Evolutionary conservation across 2,888 invertebrate genomes (phyloP), one percentile per base, ranked within the genome.

Genomic region (Nephrocerus scutellatus): DNA sequence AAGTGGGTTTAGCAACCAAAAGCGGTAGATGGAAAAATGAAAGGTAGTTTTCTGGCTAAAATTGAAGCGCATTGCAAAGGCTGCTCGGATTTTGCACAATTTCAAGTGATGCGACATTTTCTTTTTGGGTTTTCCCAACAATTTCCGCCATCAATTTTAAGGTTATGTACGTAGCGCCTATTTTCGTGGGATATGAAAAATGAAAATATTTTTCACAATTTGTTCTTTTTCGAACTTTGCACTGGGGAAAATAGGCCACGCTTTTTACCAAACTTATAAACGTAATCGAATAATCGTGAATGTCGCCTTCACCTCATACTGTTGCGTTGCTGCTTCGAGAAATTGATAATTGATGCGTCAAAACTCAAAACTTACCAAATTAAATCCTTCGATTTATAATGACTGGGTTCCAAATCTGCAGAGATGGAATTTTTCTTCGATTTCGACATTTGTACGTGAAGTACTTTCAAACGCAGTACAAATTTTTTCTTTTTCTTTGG

Each of bases 321-420:
- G 29, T 31, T 23, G 22, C 32, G 30, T 30, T 6, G 28, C 14
- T 6, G 23, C 19, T 21, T 21, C 10, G 23, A 30, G 30, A 30
- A 28, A 34, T 34, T 39, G 19, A 22, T 34, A 8, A 9, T 10
- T 33, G 28, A 22, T 18, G 20, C 20, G 24, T 36, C 9, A 9
- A 33, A 22, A 19, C 29, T 22, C 6, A 9, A 8, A 3, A 20
- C 56, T 64, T 55, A 64, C 64, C 64, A 64, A 46, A 64, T 62
- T 38, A 64, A 51, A 52, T 64, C 64, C 50, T 63, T 65, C 13
- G 63, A 60, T 42, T 64, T 65, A 44, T 62, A 66, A 50, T 53
- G 56, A 42, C 57, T 49, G 44, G 60, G 52, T 47, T 63, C 66
- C 50, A 47, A 38, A 23, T 54, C 42, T 24, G 60, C 53, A 47